Percentiles rank a stretch among this genome's conserved stretches.
Evolutionary conservation across 2,888 invertebrate species (phyloP).

Genomic region (Leucophora obtusa): DNA sequence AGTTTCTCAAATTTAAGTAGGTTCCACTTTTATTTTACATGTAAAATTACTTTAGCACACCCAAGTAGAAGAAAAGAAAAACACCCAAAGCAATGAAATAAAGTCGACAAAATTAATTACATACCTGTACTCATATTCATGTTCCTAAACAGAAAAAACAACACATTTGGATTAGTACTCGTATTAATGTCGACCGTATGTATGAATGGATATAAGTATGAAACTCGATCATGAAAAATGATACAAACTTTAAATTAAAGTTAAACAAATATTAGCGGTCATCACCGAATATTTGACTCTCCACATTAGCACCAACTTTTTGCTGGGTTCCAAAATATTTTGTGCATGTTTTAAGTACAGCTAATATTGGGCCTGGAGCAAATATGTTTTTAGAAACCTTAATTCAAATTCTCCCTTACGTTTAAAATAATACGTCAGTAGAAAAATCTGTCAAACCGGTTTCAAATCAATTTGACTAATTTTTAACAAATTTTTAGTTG

Average conservation of each 20-base stretch:
- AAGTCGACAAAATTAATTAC: conserved; percentile 63
- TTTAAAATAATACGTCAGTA: too few species aligned
- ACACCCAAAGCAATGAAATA: conserved; percentile 37
- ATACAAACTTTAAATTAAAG: conserved; percentile 42
- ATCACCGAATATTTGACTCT: too few species aligned
- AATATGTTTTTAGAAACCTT: too few species aligned
- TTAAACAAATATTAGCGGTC: conserved; percentile 1
- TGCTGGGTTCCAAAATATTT: too few species aligned
- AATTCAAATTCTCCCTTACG: too few species aligned
- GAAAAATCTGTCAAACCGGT: too few species aligned
- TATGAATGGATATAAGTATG: conserved; percentile 41
- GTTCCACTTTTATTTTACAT: conserved; percentile 43
- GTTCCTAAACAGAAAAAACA: conserved; percentile 29
- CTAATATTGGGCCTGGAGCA: too few species aligned
- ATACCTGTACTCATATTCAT: conserved; percentile 40
- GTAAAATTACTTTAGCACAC: conserved; percentile 52
- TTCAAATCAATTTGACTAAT: too few species aligned
- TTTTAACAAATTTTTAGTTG: too few species aligned
- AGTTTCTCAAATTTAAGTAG: conserved; percentile 39
- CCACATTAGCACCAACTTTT: too few species aligned
- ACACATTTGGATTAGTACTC: conserved; percentile 34
- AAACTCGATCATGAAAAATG: conserved; percentile 73
- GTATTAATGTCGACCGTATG: conserved; percentile 35
- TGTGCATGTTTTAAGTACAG: too few species aligned
- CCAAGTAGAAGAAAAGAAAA: conserved; percentile 42